A percentile compares a stretch with the other conserved stretches of the same genome.
These are phyloP conservation scores for Psammodynastes pulverulentus DNA, from an alignment of 2,113 vertebrate genomes.

Conservation along the genomic window DNA sequence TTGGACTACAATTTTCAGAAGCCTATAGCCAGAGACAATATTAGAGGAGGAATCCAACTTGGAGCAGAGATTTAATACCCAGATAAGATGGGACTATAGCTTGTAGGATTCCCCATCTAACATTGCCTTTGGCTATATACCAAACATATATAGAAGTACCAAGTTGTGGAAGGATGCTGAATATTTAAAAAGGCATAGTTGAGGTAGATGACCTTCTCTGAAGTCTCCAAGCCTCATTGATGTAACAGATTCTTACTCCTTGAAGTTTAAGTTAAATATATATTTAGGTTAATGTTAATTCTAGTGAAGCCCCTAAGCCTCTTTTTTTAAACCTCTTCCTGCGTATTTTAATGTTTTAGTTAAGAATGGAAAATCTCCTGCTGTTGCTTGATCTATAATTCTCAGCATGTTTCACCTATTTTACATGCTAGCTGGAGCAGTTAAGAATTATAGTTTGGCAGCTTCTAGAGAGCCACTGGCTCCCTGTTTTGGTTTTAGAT, in stretches of 20 bases:
- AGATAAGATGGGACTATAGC: too few species aligned
- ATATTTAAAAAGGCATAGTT: not conserved
- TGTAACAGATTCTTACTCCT: not conserved
- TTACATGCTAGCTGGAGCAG: not conserved
- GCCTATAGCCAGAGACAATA: not conserved
- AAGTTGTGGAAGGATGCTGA: not conserved
- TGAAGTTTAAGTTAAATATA: not conserved
- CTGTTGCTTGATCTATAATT: not conserved
- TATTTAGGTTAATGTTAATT: not conserved
- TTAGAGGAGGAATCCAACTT: not conserved
- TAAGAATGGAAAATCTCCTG: not conserved
- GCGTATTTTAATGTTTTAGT: not conserved
- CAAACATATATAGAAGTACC: too few species aligned
- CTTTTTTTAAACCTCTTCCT: not conserved
- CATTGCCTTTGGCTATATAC: too few species aligned
- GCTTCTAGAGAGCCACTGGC: not conserved
- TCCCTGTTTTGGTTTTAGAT: not conserved
- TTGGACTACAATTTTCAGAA: not conserved
- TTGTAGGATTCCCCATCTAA: too few species aligned
- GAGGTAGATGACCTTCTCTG: not conserved
- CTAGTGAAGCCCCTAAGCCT: not conserved
- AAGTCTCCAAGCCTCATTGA: not conserved
- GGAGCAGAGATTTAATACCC: too few species aligned
- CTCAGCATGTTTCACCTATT: not conserved
- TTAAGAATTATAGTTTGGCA: not conserved